Conservation (phyloP, 2,113 vertebrate species). For the Ailurus styani region DNA sequence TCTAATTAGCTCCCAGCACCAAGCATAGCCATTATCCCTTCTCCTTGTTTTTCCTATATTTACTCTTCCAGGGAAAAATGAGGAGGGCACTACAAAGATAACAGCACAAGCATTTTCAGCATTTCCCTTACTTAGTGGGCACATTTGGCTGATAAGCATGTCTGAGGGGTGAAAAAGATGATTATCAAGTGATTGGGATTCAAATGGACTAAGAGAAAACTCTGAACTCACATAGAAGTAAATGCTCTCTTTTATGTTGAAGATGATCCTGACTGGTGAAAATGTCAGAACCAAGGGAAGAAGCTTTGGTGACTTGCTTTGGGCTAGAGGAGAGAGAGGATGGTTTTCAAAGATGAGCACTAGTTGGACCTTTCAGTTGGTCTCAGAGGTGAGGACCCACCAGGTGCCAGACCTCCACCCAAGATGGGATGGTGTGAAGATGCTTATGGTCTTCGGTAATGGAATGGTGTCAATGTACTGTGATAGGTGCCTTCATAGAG, state of each 20-base stretch:
- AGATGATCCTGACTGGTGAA: constrained; percentile 21
- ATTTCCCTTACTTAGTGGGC: neutral
- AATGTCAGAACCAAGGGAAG: neutral
- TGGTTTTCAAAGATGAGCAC: neutral
- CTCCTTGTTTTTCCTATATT: neutral
- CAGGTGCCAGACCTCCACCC: neutral
- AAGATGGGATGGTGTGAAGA: neutral
- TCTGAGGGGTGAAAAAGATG: neutral
- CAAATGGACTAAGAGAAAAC: neutral
- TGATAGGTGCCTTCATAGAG: neutral
- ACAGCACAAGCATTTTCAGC: neutral
- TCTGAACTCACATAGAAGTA: neutral
- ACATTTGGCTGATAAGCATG: neutral
- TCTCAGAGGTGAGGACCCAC: neutral
- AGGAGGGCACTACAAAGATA: neutral
- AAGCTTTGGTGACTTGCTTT: neutral
- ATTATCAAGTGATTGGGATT: neutral
- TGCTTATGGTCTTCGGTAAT: neutral
- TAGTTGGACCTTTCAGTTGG: neutral
- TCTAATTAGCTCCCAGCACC: constrained; percentile 21
- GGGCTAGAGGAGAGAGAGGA: neutral
- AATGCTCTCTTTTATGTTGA: constrained; percentile 25
- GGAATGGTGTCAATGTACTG: neutral
- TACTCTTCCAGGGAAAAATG: neutral
- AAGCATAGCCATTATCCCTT: neutral